Base-by-base conservation (phyloP, 2,888 invertebrate genomes). In the Hymenopus coronatus region DNA sequence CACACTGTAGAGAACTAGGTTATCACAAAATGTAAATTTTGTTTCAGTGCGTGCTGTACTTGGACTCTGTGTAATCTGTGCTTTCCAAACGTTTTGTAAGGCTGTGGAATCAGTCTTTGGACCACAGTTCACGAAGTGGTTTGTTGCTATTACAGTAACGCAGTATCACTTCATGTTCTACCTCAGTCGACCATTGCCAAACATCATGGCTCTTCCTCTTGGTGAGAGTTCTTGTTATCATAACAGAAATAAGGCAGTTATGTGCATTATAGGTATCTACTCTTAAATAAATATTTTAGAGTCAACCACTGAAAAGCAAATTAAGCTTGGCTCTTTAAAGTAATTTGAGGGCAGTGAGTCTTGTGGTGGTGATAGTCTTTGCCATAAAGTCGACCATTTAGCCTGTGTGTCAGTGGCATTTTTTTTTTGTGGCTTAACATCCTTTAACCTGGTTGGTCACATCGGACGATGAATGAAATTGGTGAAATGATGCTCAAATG, bases 151-250 rank as follows among this genome's bases (percentile, higher is more conserved):
- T 89, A 98, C 98, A 2, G 95, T 97, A 28, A 96, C 98, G 1
- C 99, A 99, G 93, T 99, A 99, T 93, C 99, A 99, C 94, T 98
- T 99, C 92, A 96, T 99, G 95, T 99, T 98, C 93, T 99, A 99
- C 93, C 95, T 98, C 93, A 98, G 98, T 92, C 95, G 99, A 90
- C 97, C 99, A 20, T 94, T 99, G 91, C 99, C 99, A 89, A 99
- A 99, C 93, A 97, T 97, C 70, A 97, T 99, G 95, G 98, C 97
- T 82, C 93, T 99, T 92, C 97, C 98, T 88, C 93, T 98, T 92
- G 98, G 99, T 99, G 95, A 94, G 93, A 88, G n/a, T 30, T 81
- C 33, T 40, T n/a, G 2, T n/a, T n/a, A 30, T 6, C 20, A 30
- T 84, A 84, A 33, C 2, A 70, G 15, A 70, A 20, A 70, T 20